Evolutionary conservation across 2,888 invertebrate genomes (phyloP).

Genomic region (Synergus itoensis): DNA sequence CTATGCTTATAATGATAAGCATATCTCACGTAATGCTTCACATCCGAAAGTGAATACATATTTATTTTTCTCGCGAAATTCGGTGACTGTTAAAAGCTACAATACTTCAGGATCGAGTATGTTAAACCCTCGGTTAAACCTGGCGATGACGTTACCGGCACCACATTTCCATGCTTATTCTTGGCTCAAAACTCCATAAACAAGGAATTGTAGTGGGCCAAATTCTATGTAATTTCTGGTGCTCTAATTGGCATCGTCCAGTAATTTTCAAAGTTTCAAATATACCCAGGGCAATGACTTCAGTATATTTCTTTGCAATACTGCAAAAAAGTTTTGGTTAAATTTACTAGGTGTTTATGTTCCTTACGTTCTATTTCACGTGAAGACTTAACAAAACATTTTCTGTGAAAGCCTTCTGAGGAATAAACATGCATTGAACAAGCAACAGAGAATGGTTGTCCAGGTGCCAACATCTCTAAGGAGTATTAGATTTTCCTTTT

Average conservation of each 20-base stretch:
- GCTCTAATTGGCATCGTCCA: background rate
- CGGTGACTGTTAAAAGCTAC: background rate
- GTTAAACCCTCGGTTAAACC: background rate
- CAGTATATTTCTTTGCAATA: background rate
- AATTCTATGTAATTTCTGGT: background rate
- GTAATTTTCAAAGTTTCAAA: too few species aligned
- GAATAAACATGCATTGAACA: background rate
- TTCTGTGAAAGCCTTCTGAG: constrained; percentile 1
- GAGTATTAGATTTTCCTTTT: constrained; percentile 25
- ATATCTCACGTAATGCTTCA: background rate
- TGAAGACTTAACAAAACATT: background rate
- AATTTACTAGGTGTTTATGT: background rate
- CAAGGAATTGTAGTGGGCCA: background rate
- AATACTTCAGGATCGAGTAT: background rate
- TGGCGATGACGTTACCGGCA: constrained; percentile 18
- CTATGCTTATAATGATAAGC: too few species aligned
- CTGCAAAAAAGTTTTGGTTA: background rate
- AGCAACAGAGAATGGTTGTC: constrained; percentile 13
- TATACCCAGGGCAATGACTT: too few species aligned
- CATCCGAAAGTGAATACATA: background rate
- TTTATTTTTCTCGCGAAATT: background rate
- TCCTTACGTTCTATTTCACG: background rate
- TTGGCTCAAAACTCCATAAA: constrained; percentile 21
- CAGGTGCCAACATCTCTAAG: constrained; percentile 16
- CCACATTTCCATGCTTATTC: constrained; percentile 15